These are phyloP conservation scores for Phainopepla nitens DNA, from an alignment of 2,113 vertebrate species.

Conservation along the genomic window DNA sequence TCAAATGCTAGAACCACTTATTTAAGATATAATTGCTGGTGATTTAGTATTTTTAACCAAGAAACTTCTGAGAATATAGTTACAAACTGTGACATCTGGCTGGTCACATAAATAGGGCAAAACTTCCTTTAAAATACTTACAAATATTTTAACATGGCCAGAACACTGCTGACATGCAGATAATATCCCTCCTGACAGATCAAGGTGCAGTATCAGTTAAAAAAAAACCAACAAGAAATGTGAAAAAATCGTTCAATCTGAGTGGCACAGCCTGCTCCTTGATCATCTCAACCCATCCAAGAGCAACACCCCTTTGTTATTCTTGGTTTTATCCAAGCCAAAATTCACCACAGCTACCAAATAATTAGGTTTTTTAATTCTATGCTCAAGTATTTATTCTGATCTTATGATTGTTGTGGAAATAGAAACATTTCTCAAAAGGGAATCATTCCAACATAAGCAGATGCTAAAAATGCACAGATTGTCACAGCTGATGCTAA, in stretches of 20 bases:
- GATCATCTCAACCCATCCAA: background rate
- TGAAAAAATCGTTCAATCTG: background rate
- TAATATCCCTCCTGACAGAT: background rate
- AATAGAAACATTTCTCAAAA: background rate
- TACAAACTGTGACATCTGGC: background rate
- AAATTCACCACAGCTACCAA: background rate
- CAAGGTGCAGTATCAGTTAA: background rate
- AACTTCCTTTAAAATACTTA: background rate
- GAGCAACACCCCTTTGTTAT: background rate
- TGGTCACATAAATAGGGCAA: background rate
- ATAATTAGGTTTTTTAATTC: fast-evolving
- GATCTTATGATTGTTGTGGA: background rate
- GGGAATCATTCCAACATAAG: background rate
- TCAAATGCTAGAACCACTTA: background rate
- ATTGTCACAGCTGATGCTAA: background rate
- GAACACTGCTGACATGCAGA: background rate
- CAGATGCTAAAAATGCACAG: background rate
- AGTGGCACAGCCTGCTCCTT: background rate
- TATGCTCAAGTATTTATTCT: background rate
- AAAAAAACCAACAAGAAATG: background rate
- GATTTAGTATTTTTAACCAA: background rate
- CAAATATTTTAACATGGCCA: background rate
- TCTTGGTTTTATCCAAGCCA: background rate
- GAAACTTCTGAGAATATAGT: background rate
- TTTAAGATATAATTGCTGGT: background rate